A percentile compares a stretch with the other conserved stretches of the same genome.
Evolutionary conservation across 1,140 invertebrate species (phyloP).

Genomic region (Drosophila gunungcola): DNA sequence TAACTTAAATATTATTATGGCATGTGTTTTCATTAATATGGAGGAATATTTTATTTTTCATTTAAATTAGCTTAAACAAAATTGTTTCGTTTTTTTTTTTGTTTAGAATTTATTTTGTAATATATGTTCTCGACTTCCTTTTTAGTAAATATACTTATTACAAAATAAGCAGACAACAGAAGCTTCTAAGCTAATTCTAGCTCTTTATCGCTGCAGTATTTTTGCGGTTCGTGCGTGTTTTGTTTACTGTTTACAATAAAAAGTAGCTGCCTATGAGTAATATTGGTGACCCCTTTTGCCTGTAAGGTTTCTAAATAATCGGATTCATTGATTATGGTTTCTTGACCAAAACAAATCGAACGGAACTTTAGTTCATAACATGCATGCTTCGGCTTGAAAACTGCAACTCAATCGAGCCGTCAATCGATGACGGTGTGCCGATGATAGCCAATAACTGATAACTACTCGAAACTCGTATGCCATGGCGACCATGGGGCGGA

Average conservation of each 20-base stretch:
- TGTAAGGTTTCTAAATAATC: not conserved
- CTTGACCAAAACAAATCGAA: not conserved
- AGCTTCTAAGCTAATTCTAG: not conserved
- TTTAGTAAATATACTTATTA: too few relatives aligned
- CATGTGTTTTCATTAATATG: too few relatives aligned
- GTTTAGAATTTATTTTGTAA: too few relatives aligned
- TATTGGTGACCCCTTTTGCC: not conserved
- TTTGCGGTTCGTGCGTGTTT: not conserved
- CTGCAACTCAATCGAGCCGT: constrained; percentile 28
- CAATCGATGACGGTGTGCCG: constrained; percentile 52
- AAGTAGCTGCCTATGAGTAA: constrained; percentile 5
- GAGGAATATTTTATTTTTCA: too few relatives aligned
- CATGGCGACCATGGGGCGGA: constrained; percentile 48
- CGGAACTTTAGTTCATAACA: not conserved
- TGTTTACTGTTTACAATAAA: constrained; percentile 1
- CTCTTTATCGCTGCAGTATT: not conserved
- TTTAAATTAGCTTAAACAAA: too few relatives aligned
- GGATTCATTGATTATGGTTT: not conserved
- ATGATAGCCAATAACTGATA: constrained; percentile 10
- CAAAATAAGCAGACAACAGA: not conserved
- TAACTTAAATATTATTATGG: too few relatives aligned
- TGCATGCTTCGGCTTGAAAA: not conserved
- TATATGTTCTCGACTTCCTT: too few relatives aligned
- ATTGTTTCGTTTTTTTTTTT: too few relatives aligned
- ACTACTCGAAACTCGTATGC: not conserved